These are phyloP conservation scores for Kuschelorhynchus macadamiae DNA, from an alignment of 2,888 invertebrate species.

Conservation along the genomic window DNA sequence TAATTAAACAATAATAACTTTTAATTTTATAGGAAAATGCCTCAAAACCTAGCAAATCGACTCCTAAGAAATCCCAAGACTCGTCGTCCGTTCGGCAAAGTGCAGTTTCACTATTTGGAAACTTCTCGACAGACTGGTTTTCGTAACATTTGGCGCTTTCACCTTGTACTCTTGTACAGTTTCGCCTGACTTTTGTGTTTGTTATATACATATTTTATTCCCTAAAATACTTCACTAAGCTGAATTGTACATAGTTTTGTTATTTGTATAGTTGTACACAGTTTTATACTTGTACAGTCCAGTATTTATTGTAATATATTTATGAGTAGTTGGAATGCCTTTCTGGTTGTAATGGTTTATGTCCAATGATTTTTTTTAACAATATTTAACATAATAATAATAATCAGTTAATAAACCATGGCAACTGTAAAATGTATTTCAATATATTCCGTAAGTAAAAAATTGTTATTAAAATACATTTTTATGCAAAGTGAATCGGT, in stretches of 20 bases:
- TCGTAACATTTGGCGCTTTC: slow-evolving; percentile 61
- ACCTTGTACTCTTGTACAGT: neutral
- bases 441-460: slow-evolving; percentile 10
- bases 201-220: slow-evolving; percentile 46
- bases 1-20: no score
- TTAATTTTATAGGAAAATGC: slow-evolving; percentile 37
- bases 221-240: slow-evolving; percentile 28
- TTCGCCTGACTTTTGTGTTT: slow-evolving; percentile 28
- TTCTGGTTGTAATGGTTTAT: neutral
- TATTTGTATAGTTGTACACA: slow-evolving; percentile 47
- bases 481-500: neutral
- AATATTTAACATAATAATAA: no score
- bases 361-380: no score
- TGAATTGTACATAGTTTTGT: slow-evolving; percentile 22
- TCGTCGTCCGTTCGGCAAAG: slow-evolving; percentile 76
- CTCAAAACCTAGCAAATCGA: slow-evolving; percentile 50
- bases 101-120: slow-evolving; percentile 85
- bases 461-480: slow-evolving; percentile 29
- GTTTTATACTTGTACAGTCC: slow-evolving; percentile 52
- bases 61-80: slow-evolving; percentile 64
- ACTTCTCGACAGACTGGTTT: slow-evolving; percentile 89
- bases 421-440: no score
- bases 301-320: slow-evolving; percentile 51
- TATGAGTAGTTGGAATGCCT: no score
- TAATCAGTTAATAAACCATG: no score